Evolutionary conservation across 2,797 vertebrate species (phyloP), one percentile per base, ranked within the genome.

Genomic region (Denticeps clupeoides): DNA sequence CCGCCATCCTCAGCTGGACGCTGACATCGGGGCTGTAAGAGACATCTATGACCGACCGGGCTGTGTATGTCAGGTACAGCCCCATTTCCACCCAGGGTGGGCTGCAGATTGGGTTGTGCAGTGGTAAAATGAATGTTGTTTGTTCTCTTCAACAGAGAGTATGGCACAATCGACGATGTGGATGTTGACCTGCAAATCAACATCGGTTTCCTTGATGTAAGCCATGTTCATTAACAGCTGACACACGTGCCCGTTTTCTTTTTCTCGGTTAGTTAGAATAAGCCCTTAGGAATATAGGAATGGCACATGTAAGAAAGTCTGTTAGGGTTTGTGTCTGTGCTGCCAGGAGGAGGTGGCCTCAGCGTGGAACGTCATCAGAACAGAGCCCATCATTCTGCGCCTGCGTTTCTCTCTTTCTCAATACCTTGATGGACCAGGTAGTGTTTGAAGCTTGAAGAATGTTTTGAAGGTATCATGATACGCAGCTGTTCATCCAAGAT

Each of bases 381-480:
- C 81, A 6, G 89, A 97, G 66, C 88, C 89, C 37, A 86, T 97
- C 2, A 60, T 94, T 42, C 74, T 97, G 44, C 85, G 91, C 28
- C 78, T 97, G 45, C 82, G 88, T 58, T 92, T 96, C 67, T 94
- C 90, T 49, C 79, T 86, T 33, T 95, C 91, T 47, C 89, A 88
- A 72, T 97, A 98, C 69, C 80, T 97, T 29, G 86, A 94, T 73
- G 94, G 93, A 64, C 89, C 92, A 6, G 91, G 93, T 97, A 72
- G n/a, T n/a, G n/a, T n/a, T n/a, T n/a, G n/a, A n/a, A n/a, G n/a
- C n/a, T n/a, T n/a, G n/a, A n/a, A n/a, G n/a, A n/a, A n/a, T n/a
- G n/a, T n/a, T n/a, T n/a, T n/a, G n/a, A n/a, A n/a, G n/a, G n/a
- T n/a, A n/a, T n/a, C n/a, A n/a, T n/a, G n/a, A n/a, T n/a, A n/a